Evolutionary conservation across 2,888 invertebrate species (phyloP).

Genomic region (Congeria kusceri): DNA sequence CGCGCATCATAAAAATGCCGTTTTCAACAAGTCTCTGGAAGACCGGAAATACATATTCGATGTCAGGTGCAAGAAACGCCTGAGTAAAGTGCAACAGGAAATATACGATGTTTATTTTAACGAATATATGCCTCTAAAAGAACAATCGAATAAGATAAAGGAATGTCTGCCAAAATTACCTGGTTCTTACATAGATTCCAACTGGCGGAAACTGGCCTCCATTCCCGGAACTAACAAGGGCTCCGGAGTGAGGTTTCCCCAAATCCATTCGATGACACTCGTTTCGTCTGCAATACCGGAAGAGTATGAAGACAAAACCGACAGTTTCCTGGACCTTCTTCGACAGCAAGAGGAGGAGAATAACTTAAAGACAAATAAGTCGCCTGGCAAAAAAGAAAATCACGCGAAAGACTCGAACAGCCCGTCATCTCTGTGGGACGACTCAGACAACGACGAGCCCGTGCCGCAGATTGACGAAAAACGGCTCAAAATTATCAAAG

Average conservation of each 20-base stretch:
- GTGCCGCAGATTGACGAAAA: slow-evolving; percentile 40
- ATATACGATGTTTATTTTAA: slow-evolving; percentile 63
- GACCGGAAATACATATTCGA: slow-evolving; percentile 45
- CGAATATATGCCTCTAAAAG: slow-evolving; percentile 57
- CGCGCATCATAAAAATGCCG: slow-evolving; percentile 61
- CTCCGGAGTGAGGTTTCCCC: slow-evolving; percentile 14
- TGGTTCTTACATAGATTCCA: slow-evolving; percentile 7
- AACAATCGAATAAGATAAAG: slow-evolving; percentile 33
- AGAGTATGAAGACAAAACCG: background rate
- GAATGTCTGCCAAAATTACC: slow-evolving; percentile 17
- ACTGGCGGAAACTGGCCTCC: slow-evolving; percentile 31
- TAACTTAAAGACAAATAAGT: background rate
- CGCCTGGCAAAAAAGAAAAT: background rate
- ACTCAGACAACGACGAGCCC: slow-evolving; percentile 27
- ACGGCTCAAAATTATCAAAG: slow-evolving; percentile 48
- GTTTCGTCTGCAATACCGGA: slow-evolving; percentile 5
- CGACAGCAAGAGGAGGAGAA: slow-evolving; percentile 17
- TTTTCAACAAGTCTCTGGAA: slow-evolving; percentile 50
- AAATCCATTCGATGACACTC: slow-evolving; percentile 10
- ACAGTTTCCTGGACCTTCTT: slow-evolving; percentile 15
- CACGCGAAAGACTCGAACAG: slow-evolving; percentile 1
- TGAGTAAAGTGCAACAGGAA: slow-evolving; percentile 58
- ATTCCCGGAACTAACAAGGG: slow-evolving; percentile 22
- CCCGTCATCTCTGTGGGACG: slow-evolving; percentile 33
- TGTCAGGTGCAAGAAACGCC: slow-evolving; percentile 40